Evolutionary conservation across 2,113 vertebrate genomes (phyloP), one percentile per base, ranked within the genome.

Genomic region (Pomatorhinus ruficollis): DNA sequence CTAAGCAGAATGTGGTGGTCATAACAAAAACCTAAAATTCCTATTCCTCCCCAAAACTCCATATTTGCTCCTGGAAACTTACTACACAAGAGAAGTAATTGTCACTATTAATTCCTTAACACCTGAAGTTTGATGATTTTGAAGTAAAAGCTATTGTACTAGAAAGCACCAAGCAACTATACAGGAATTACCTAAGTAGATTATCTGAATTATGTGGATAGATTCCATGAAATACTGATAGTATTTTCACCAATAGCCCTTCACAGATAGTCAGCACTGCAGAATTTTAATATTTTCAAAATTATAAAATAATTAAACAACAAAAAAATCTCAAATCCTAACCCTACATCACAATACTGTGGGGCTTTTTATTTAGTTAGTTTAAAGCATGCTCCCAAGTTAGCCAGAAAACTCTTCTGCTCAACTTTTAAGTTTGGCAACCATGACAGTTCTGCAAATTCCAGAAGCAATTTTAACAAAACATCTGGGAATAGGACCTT

Each of bases 91-190:
- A 71, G 52, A 96, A 83, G 53, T 64, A 53, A 84, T 24, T 79
- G 27, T 54, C 88, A 92, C 35, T 19, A 70, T 79, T 89, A 95
- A 96, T 63, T 94, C 35, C 63, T 79, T 50, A 97, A 72, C 20
- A 93, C 59, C 84, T 94, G 81, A 77, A 93, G 83, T 93, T 84
- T 31, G 45, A 94, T 93, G 85, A 90, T 61, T 82, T 83, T 42
- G 76, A 93, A 95, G 83, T 71, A 70, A 72, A 71, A 95, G 25
- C 15, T 91, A 71, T 68, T 33, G 80, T 47, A 65, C 4, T 59
- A 91, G 72, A 84, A 81, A 95, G 39, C 66, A n/a, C 50, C 79
- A 74, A 91, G 18, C 50, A 91, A 88, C 44, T 71, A 74, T 4
- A 79, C 4, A 52, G 50, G 54, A 56, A 86, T 76, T 76, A 81